phyloP scores from a whole-genome alignment of 2,797 vertebrate species.

The Tinamus major region DNA sequence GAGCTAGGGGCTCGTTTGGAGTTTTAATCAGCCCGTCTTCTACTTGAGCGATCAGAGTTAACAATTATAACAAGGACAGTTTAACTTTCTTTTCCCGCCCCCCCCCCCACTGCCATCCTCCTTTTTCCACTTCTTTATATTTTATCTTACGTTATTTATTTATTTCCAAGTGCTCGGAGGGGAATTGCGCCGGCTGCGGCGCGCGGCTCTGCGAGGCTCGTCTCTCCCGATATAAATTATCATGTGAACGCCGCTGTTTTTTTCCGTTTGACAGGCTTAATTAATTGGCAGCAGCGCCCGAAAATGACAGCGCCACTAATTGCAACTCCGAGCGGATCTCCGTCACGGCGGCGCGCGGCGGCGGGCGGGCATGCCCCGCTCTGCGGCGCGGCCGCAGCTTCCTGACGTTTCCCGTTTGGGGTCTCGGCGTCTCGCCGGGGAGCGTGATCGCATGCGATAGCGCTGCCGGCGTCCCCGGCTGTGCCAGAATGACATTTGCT shows the following conservation, averaged over 20 bases:
- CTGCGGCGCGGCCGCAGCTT: conserved; percentile 45
- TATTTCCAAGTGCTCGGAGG: conserved; percentile 52
- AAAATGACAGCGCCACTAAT: conserved; percentile 92
- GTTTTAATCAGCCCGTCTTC: conserved; percentile 87
- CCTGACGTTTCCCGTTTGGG: conserved; percentile 68
- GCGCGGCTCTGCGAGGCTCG: conserved; percentile 52
- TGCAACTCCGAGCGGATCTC: conserved; percentile 86
- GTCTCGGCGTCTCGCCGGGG: conserved; percentile 77
- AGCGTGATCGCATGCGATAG: conserved; percentile 70
- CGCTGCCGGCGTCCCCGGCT: not conserved
- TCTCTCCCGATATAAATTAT: conserved; percentile 94
- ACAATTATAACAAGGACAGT: conserved; percentile 85
- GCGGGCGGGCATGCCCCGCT: conserved; percentile 73
- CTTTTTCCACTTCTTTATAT: not conserved
- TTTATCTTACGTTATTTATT: not conserved
- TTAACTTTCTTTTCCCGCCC: conserved; percentile 77
- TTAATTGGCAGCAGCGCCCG: conserved; percentile 87
- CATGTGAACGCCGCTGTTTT: conserved; percentile 82
- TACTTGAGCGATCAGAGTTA: conserved; percentile 81
- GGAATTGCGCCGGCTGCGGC: conserved; percentile 63
- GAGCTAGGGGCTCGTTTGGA: conserved; percentile 83
- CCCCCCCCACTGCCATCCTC: not conserved
- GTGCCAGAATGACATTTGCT: conserved; percentile 68
- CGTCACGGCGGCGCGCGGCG: conserved; percentile 77
- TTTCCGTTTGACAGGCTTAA: conserved; percentile 86